Evolutionary conservation across 1,140 invertebrate species (phyloP).

Genomic region (Nomia melanderi): DNA sequence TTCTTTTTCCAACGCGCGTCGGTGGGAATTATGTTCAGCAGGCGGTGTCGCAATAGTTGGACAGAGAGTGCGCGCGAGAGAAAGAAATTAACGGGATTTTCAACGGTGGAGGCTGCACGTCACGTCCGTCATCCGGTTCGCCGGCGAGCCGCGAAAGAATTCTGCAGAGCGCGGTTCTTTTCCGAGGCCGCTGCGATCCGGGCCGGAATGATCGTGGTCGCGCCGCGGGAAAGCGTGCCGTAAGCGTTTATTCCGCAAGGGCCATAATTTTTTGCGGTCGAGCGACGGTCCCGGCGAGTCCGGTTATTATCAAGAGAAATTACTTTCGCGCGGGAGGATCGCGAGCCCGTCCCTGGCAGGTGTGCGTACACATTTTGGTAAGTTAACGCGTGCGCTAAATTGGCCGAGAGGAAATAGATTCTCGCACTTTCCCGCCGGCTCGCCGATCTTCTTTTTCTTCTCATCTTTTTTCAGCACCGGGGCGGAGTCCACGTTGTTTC

Average conservation of each 20-base stretch:
- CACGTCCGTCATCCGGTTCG: constrained; percentile 37
- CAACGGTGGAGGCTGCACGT: neutral
- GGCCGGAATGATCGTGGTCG: neutral
- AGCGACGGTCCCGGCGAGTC: constrained; percentile 12
- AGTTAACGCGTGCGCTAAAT: constrained; percentile 28
- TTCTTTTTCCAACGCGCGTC: no score
- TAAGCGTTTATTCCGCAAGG: constrained; percentile 57
- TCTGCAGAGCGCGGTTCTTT: constrained; percentile 14
- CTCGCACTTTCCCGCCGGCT: neutral
- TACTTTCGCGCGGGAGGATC: constrained; percentile 39
- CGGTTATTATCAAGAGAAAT: constrained; percentile 52
- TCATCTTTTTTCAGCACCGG: no score
- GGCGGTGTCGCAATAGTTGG: no score
- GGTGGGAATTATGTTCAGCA: no score
- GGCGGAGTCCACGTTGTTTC: no score
- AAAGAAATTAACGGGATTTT: no score
- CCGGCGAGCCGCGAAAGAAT: constrained; percentile 37
- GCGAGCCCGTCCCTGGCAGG: neutral
- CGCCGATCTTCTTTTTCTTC: no score
- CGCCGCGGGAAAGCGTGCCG: constrained; percentile 33
- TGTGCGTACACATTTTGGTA: constrained; percentile 5
- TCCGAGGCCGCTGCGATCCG: neutral
- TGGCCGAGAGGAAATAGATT: constrained; percentile 14
- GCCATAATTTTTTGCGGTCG: constrained; percentile 41
- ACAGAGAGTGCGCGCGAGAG: no score